Percentiles rank a stretch among this genome's conserved stretches.
These are phyloP conservation scores for Semicossyphus pulcher DNA, from an alignment of 2,113 vertebrate species.

Conservation along the genomic window DNA sequence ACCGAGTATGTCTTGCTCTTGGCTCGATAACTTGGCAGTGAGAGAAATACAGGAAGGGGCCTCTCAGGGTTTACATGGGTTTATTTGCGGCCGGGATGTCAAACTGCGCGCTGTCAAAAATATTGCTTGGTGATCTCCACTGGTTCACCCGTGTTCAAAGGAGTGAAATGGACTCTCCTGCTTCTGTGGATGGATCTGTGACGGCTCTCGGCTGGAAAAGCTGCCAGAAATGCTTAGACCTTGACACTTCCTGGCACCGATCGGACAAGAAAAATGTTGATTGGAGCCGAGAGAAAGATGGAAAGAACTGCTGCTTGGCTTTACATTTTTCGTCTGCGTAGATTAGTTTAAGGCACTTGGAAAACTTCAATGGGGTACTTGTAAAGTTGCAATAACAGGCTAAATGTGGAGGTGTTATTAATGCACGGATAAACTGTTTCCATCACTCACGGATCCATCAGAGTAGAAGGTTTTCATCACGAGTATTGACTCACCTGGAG, in stretches of 20 bases:
- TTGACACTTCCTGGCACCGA: slow-evolving; percentile 13
- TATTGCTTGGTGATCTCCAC: slow-evolving; percentile 60
- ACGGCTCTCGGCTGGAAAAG: slow-evolving; percentile 31
- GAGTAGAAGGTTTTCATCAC: slow-evolving; percentile 17
- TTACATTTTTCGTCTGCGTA: slow-evolving; percentile 5
- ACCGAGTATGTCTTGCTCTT: slow-evolving; percentile 44
- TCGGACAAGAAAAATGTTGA: slow-evolving; percentile 6
- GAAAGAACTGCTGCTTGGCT: slow-evolving; percentile 18
- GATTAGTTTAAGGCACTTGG: neutral
- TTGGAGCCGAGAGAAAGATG: neutral
- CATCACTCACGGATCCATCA: slow-evolving; percentile 56
- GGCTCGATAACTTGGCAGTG: slow-evolving; percentile 56
- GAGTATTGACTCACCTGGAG: slow-evolving; percentile 61
- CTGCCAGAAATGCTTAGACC: slow-evolving; percentile 21
- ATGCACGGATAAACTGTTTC: slow-evolving; percentile 18
- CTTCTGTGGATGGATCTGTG: slow-evolving; percentile 38
- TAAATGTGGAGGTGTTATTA: neutral
- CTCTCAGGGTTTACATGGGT: slow-evolving; percentile 49
- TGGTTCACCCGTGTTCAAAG: slow-evolving; percentile 71
- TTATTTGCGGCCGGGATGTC: slow-evolving; percentile 65
- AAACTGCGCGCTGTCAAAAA: slow-evolving; percentile 58
- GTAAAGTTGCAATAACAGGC: slow-evolving; percentile 6
- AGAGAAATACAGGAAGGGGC: slow-evolving; percentile 44
- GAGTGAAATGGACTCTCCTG: slow-evolving; percentile 53
- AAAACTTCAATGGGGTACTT: slow-evolving; percentile 1